A percentile compares a stretch with the other conserved stretches of the same genome.
Conservation (phyloP, 2,888 invertebrate genomes). For the Perithous albicinctus region DNA sequence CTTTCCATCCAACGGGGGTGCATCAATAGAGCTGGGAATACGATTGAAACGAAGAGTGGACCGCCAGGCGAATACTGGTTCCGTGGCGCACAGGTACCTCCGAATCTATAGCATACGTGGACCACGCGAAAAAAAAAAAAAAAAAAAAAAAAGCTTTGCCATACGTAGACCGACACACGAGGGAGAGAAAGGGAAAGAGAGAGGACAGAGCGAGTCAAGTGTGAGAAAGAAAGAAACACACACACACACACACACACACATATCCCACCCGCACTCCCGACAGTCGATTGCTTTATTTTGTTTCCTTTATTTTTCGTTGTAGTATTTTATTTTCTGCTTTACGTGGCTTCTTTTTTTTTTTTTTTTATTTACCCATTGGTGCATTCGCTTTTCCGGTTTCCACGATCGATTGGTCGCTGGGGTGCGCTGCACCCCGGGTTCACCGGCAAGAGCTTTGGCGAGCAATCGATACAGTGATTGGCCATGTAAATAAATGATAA, state of each 20-base stretch:
- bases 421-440: neutral
- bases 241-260: no score
- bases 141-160: no score
- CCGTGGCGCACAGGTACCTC: neutral
- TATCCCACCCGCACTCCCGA: slow-evolving; percentile 32
- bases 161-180: no score
- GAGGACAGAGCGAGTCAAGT: neutral
- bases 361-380: slow-evolving; percentile 5
- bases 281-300: slow-evolving; percentile 43
- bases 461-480: neutral
- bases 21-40: slow-evolving; percentile 45
- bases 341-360: slow-evolving; percentile 12
- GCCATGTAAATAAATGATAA: slow-evolving; percentile 14
- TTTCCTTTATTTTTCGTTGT: slow-evolving; percentile 44
- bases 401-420: slow-evolving; percentile 37
- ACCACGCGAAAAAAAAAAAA: slow-evolving; percentile 25
- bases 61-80: slow-evolving; percentile 33
- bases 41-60: slow-evolving; percentile 49
- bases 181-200: neutral
- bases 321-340: slow-evolving; percentile 18
- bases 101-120: slow-evolving; percentile 32
- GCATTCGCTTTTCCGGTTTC: slow-evolving; percentile 40
- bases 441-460: neutral
- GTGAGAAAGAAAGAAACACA: neutral
- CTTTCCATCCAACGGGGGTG: no score